Conservation (phyloP, 2,888 invertebrate genomes). For the Exocentrus adspersus region DNA sequence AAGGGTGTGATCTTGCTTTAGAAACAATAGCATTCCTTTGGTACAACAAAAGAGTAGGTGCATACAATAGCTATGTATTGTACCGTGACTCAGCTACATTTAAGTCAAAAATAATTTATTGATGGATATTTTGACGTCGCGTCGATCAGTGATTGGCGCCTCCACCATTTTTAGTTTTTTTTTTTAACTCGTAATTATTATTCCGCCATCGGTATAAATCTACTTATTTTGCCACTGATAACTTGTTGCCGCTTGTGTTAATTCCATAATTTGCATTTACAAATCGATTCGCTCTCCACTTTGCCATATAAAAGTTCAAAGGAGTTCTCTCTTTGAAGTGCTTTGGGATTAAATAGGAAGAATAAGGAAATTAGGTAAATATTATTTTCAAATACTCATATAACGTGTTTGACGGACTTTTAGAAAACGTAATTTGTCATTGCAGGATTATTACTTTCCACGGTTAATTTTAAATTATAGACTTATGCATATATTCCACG, state of each 20-base stretch:
- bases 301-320: conserved; percentile 33
- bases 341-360: conserved; percentile 36
- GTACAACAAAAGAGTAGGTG: too few species aligned
- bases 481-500: too few species aligned
- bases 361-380: conserved; percentile 35
- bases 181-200: too few species aligned
- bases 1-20: not conserved
- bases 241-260: conserved; percentile 29
- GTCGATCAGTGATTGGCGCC: too few species aligned
- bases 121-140: too few species aligned
- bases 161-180: too few species aligned
- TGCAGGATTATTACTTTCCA: not conserved
- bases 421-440: not conserved
- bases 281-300: conserved; percentile 35
- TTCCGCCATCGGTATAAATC: too few species aligned
- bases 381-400: conserved; percentile 26
- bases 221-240: conserved; percentile 19
- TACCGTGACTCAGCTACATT: too few species aligned
- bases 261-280: conserved; percentile 41
- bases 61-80: too few species aligned
- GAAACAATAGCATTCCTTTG: too few species aligned
- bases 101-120: too few species aligned
- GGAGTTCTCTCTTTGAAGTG: conserved; percentile 34
- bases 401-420: conserved; percentile 11
- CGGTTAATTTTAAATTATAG: not conserved